Percentiles rank a stretch among this genome's conserved stretches.
phyloP scores from a whole-genome alignment of 1,140 invertebrate species.

The Orius insidiosus region DNA sequence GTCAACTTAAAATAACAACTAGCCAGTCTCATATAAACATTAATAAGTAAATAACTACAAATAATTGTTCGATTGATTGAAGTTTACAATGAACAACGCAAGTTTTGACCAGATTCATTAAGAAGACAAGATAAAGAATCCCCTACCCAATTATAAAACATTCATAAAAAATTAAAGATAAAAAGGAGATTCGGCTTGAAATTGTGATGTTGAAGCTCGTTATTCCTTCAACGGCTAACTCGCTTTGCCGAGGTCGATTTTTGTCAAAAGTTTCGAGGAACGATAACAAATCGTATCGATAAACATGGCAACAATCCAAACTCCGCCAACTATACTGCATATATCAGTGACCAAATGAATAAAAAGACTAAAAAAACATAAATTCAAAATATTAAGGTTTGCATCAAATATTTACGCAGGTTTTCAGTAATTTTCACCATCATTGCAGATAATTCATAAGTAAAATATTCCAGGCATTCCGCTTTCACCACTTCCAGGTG shows the following conservation, averaged over 20 bases:
- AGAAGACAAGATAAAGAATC: no score
- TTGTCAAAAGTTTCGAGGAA: slow-evolving; percentile 53
- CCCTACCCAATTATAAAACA: no score
- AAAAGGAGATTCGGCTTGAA: no score
- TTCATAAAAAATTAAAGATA: no score
- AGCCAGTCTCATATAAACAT: no score
- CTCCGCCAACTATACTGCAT: slow-evolving; percentile 86
- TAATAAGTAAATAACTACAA: no score
- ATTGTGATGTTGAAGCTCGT: no score
- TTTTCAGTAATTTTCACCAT: slow-evolving; percentile 94
- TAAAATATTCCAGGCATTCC: slow-evolving; percentile 92
- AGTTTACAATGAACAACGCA: no score
- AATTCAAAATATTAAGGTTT: slow-evolving; percentile 7
- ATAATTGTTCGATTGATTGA: no score
- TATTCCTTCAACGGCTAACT: slow-evolving; percentile 26
- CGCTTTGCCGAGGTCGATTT: slow-evolving; percentile 58
- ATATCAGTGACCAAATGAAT: slow-evolving; percentile 88
- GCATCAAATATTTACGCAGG: slow-evolving; percentile 50
- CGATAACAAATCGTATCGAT: slow-evolving; percentile 78
- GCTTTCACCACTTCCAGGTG: slow-evolving; percentile 48
- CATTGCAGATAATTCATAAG: slow-evolving; percentile 90
- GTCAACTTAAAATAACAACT: no score
- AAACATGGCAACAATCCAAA: slow-evolving; percentile 85
- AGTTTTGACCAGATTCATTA: no score
- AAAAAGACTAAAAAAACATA: slow-evolving; percentile 54